Evolutionary conservation across 2,888 invertebrate species (phyloP).

Genomic region (Ernsta delagoae): DNA sequence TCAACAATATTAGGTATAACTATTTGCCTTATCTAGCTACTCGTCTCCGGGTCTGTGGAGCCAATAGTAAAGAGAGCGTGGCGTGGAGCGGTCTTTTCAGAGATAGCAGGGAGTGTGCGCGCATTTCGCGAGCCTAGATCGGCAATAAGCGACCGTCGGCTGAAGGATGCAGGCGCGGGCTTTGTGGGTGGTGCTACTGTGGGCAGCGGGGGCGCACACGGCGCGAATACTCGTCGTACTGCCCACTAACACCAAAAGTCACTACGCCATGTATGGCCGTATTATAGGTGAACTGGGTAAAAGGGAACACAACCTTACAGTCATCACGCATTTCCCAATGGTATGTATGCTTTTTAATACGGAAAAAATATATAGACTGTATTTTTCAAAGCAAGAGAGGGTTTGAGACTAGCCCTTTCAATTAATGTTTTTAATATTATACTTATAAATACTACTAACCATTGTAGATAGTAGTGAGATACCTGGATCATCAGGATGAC

Average conservation of each 20-base stretch:
- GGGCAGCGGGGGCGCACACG: constrained; percentile 57
- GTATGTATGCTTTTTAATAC: constrained; percentile 58
- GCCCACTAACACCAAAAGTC: constrained; percentile 82
- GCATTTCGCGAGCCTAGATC: constrained; percentile 21
- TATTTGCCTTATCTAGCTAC: constrained; percentile 47
- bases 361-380: not conserved
- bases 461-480: no score
- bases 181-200: constrained; percentile 57
- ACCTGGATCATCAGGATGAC: no score
- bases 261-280: constrained; percentile 80
- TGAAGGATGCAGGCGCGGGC: constrained; percentile 74
- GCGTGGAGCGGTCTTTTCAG: constrained; percentile 18
- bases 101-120: constrained; percentile 14
- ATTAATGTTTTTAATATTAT: no score
- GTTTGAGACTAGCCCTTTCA: no score
- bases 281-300: constrained; percentile 73
- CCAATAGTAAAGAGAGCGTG: constrained; percentile 16
- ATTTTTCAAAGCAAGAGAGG: not conserved
- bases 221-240: constrained; percentile 76
- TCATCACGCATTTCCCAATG: constrained; percentile 78
- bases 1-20: constrained; percentile 33
- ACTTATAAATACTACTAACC: no score
- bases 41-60: constrained; percentile 37
- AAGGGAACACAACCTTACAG: constrained; percentile 73
- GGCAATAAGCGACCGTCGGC: constrained; percentile 63